These are phyloP conservation scores for Morelia viridis DNA, from an alignment of 2,797 vertebrate genomes.

Conservation along the genomic window DNA sequence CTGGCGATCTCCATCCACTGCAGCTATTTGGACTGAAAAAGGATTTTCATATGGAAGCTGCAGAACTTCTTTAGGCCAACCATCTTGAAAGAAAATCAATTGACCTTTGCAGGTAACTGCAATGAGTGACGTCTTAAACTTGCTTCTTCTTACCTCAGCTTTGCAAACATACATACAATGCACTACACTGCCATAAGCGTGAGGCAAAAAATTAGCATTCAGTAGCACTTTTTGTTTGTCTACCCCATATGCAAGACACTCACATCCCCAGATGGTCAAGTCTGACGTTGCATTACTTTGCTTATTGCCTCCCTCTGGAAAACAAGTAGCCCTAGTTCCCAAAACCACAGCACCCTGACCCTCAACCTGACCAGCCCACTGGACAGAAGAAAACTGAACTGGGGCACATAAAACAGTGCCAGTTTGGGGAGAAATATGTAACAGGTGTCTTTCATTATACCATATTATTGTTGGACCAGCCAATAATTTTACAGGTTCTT, in stretches of 20 bases:
- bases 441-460: conserved; percentile 74
- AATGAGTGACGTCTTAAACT: conserved; percentile 73
- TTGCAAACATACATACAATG: conserved; percentile 75
- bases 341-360: conserved; percentile 76
- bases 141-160: conserved; percentile 58
- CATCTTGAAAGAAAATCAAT: conserved; percentile 84
- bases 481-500: conserved; percentile 74
- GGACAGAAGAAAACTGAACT: conserved; percentile 72
- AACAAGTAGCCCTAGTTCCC: conserved; percentile 67
- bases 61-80: conserved; percentile 78
- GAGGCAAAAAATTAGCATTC: conserved; percentile 78
- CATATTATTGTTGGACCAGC: conserved; percentile 86
- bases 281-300: conserved; percentile 48
- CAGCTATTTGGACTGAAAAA: conserved; percentile 73
- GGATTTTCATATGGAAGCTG: conserved; percentile 83
- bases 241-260: conserved; percentile 74
- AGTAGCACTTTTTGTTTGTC: conserved; percentile 72
- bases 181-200: conserved; percentile 80
- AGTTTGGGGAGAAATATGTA: conserved; percentile 73
- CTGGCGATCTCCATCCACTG: conserved; percentile 72
- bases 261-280: conserved; percentile 61
- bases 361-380: conserved; percentile 78
- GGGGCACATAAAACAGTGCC: conserved; percentile 74
- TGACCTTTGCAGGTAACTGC: conserved; percentile 82
- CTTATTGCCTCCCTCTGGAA: conserved; percentile 38